These are phyloP conservation scores for Suncus etruscus DNA, from an alignment of 2,113 vertebrate species.

Conservation along the genomic window DNA sequence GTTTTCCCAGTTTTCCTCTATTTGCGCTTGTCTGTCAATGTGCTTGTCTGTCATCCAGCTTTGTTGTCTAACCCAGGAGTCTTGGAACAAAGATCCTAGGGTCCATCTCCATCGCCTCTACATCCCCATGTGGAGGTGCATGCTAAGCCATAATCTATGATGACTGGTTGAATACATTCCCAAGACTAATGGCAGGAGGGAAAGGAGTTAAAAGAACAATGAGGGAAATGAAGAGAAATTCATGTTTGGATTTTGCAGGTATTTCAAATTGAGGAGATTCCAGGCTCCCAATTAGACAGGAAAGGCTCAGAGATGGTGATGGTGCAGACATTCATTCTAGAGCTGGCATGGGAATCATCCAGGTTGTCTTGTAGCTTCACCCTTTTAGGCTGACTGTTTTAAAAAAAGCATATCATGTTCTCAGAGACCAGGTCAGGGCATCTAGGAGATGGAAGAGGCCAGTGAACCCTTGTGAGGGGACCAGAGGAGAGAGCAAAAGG, in stretches of 20 bases:
- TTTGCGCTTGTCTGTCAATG: not conserved
- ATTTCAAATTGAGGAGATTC: not conserved
- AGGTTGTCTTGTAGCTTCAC: not conserved
- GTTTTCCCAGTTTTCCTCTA: not conserved
- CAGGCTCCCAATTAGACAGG: too few relatives aligned
- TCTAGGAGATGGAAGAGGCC: not conserved
- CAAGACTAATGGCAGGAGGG: not conserved
- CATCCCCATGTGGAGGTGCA: too few relatives aligned
- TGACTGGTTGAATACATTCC: not conserved
- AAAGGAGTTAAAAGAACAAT: not conserved
- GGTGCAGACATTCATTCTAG: not conserved
- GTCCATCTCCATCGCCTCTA: not conserved
- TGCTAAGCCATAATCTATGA: not conserved
- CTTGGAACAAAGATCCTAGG: not conserved
- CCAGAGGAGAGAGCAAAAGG: not conserved
- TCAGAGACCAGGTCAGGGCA: not conserved
- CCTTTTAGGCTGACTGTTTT: not conserved
- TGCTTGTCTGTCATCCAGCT: not conserved
- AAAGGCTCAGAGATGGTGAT: rapidly evolving
- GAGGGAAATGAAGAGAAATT: not conserved
- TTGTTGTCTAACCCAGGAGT: not conserved
- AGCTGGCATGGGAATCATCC: not conserved
- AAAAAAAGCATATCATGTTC: not conserved
- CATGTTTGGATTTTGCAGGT: not conserved
- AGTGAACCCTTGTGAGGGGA: not conserved